These are phyloP conservation scores for Microtus agrestis DNA, from an alignment of 2,797 vertebrate genomes.

Conservation along the genomic window DNA sequence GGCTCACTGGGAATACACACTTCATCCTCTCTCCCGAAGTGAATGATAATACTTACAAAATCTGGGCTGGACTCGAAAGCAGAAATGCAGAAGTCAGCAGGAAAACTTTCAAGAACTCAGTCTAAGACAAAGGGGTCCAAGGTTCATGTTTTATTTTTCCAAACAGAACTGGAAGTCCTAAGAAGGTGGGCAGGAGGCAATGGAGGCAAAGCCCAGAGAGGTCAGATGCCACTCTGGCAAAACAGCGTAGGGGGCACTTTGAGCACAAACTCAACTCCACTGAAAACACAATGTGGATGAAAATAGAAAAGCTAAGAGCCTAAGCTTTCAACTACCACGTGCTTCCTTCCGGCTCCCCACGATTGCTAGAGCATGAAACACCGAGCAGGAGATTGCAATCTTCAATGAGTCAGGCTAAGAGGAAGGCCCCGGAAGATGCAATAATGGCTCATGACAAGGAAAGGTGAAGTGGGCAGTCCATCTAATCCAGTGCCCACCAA, in stretches of 20 bases:
- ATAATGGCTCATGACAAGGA: background rate
- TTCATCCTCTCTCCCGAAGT: background rate
- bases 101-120: conserved; percentile 41
- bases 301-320: conserved; percentile 57
- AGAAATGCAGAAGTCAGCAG: conserved; percentile 47
- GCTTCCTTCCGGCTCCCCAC: conserved; percentile 66
- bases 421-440: background rate
- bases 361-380: conserved; percentile 27
- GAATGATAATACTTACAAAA: background rate
- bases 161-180: conserved; percentile 7
- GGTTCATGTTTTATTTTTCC: conserved; percentile 1
- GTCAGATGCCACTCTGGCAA: background rate
- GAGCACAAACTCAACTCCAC: background rate
- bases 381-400: conserved; percentile 32
- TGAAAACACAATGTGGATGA: background rate
- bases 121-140: background rate
- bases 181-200: background rate
- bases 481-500: background rate
- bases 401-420: background rate
- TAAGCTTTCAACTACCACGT: background rate
- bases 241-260: background rate
- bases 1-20: background rate
- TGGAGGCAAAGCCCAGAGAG: background rate
- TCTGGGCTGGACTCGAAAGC: background rate
- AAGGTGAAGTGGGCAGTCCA: background rate